These are phyloP conservation scores for Mystacornis crossleyi DNA, from an alignment of 2,113 vertebrate genomes.

Conservation along the genomic window DNA sequence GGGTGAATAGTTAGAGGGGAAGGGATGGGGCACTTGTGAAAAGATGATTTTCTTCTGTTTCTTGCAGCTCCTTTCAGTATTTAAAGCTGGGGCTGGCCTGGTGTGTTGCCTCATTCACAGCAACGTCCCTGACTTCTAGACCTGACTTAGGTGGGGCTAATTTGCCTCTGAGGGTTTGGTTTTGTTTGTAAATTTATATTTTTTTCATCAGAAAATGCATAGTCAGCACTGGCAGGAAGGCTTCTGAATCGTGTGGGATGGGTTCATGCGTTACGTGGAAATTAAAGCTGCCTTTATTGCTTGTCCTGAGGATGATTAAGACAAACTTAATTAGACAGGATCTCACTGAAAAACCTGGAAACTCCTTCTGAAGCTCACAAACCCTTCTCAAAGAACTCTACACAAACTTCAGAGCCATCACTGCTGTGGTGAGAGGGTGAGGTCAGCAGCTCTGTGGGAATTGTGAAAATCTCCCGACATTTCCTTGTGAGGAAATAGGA, in stretches of 20 bases:
- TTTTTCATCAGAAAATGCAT: accelerated
- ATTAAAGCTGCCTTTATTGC: accelerated
- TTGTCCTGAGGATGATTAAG: background rate
- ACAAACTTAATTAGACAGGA: background rate
- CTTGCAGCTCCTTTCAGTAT: background rate
- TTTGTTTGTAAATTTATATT: accelerated
- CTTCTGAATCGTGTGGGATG: accelerated
- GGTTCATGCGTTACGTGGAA: accelerated
- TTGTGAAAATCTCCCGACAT: background rate
- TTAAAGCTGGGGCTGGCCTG: background rate
- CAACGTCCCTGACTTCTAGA: background rate
- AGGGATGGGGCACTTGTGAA: background rate
- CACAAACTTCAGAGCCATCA: accelerated
- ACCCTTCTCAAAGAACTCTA: accelerated
- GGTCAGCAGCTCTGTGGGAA: background rate
- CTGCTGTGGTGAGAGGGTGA: background rate
- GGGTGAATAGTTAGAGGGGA: background rate
- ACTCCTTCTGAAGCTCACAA: background rate
- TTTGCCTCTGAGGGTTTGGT: background rate
- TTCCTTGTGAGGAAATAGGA: background rate
- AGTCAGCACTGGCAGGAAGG: background rate
- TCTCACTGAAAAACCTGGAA: background rate
- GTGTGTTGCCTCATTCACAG: background rate
- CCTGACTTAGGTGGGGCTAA: background rate
- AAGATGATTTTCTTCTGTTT: background rate